A percentile compares a stretch with the other conserved stretches of the same genome.
These are phyloP conservation scores for Heliconius hermathena DNA, from an alignment of 1,140 invertebrate genomes.

Conservation along the genomic window DNA sequence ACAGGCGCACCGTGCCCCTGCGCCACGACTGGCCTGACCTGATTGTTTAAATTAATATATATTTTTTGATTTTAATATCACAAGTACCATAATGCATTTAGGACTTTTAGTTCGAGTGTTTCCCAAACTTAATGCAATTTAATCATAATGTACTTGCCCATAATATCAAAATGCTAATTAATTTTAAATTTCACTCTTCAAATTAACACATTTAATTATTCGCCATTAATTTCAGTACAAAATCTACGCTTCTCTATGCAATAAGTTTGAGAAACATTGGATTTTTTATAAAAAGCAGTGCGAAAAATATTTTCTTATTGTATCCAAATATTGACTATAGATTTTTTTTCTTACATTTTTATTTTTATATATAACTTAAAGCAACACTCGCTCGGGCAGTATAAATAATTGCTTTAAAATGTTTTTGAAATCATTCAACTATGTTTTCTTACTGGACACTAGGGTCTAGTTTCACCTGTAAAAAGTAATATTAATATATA, in stretches of 20 bases:
- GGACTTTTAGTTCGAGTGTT: constrained; percentile 4
- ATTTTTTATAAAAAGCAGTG: constrained; percentile 17
- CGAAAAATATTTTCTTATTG: constrained; percentile 20
- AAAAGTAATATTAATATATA: not conserved
- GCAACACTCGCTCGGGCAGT: constrained; percentile 39
- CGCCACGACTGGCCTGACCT: too few relatives aligned
- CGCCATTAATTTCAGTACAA: not conserved
- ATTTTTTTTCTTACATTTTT: constrained; percentile 19
- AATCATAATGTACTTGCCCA: not conserved
- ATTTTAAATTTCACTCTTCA: not conserved
- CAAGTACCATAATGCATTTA: not conserved
- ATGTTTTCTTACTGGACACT: constrained; percentile 18
- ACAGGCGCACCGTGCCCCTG: too few relatives aligned
- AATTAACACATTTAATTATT: not conserved
- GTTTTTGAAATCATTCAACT: constrained; percentile 33
- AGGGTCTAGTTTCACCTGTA: constrained; percentile 22
- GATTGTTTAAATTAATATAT: too few relatives aligned
- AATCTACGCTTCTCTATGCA: not conserved
- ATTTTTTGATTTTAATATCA: not conserved
- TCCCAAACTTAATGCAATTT: constrained; percentile 12
- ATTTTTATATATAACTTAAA: constrained; percentile 33
- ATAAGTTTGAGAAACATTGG: constrained; percentile 24
- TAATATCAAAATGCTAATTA: not conserved
- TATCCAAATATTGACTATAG: constrained; percentile 19
- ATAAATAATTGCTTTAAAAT: constrained; percentile 32